Evolutionary conservation across 2,113 vertebrate genomes (phyloP).

Genomic region (Agelaius tricolor): DNA sequence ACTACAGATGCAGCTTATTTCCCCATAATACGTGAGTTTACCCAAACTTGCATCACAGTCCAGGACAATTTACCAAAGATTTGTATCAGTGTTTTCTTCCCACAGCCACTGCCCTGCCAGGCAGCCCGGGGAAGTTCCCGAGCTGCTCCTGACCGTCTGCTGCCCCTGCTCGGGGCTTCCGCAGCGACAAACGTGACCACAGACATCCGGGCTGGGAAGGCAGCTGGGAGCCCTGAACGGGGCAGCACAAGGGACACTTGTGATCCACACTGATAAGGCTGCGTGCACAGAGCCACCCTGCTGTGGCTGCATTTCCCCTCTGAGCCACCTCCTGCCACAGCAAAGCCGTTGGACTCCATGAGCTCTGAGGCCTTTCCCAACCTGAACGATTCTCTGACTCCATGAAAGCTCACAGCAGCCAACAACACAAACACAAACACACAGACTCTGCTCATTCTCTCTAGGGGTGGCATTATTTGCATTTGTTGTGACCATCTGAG

Average conservation of each 20-base stretch:
- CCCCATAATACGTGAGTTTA: rapidly evolving
- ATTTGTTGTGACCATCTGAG: background rate
- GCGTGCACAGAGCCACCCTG: background rate
- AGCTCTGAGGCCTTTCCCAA: background rate
- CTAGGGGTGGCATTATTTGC: background rate
- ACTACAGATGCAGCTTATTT: background rate
- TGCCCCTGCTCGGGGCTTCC: background rate
- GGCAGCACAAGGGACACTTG: background rate
- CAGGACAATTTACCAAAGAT: background rate
- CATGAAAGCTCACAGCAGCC: background rate
- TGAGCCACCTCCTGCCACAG: background rate
- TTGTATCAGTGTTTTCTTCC: background rate
- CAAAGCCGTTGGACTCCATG: rapidly evolving
- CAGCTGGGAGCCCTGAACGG: background rate
- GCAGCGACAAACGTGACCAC: rapidly evolving
- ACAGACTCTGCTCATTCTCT: background rate
- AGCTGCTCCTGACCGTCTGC: background rate
- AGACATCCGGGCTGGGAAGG: background rate
- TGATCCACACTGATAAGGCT: background rate
- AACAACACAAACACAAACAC: background rate
- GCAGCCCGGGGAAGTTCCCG: background rate
- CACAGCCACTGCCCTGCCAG: background rate
- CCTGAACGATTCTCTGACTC: background rate
- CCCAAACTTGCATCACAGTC: background rate
- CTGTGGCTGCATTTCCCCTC: background rate